These are phyloP conservation scores for Cromileptes altivelis DNA, from an alignment of 2,113 vertebrate genomes.

Conservation along the genomic window DNA sequence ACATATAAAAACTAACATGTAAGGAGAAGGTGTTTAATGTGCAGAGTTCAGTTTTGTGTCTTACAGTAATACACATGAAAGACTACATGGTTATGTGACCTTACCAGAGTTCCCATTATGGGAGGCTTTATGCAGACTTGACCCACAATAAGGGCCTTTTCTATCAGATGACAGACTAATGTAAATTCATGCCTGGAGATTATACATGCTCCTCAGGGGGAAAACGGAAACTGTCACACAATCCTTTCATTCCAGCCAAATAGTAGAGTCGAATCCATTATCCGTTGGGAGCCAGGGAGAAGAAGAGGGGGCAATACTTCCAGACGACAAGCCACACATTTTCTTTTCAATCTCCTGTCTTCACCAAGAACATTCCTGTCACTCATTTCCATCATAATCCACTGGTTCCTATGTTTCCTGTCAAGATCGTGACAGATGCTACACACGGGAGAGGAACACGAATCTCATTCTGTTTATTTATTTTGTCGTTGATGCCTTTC, in stretches of 20 bases:
- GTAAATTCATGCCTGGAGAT: slow-evolving; percentile 38
- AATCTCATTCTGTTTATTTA: slow-evolving; percentile 35
- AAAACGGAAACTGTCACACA: slow-evolving; percentile 34
- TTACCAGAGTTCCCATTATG: slow-evolving; percentile 11
- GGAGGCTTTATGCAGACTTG: slow-evolving; percentile 8
- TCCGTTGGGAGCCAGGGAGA: not conserved
- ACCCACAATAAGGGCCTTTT: slow-evolving; percentile 5
- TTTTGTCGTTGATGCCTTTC: slow-evolving; percentile 5
- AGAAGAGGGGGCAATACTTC: slow-evolving; percentile 5
- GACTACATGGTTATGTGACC: slow-evolving; percentile 3
- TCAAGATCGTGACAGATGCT: slow-evolving; percentile 41
- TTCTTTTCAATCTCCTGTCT: slow-evolving; percentile 54
- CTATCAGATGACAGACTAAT: slow-evolving; percentile 19
- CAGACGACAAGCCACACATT: slow-evolving; percentile 43
- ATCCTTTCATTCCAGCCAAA: slow-evolving; percentile 30
- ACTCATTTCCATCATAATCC: slow-evolving; percentile 58
- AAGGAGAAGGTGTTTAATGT: not conserved
- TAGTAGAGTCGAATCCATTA: slow-evolving; percentile 50
- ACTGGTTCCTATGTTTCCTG: slow-evolving; percentile 38
- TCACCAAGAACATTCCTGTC: slow-evolving; percentile 36
- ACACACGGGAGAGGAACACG: slow-evolving; percentile 16
- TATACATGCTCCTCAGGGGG: slow-evolving; percentile 8
- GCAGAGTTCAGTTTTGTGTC: not conserved
- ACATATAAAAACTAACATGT: too few relatives aligned
- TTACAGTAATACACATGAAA: slow-evolving; percentile 1